phyloP scores from a whole-genome alignment of 1,140 invertebrate genomes.

The Penaeus japonicus region DNA sequence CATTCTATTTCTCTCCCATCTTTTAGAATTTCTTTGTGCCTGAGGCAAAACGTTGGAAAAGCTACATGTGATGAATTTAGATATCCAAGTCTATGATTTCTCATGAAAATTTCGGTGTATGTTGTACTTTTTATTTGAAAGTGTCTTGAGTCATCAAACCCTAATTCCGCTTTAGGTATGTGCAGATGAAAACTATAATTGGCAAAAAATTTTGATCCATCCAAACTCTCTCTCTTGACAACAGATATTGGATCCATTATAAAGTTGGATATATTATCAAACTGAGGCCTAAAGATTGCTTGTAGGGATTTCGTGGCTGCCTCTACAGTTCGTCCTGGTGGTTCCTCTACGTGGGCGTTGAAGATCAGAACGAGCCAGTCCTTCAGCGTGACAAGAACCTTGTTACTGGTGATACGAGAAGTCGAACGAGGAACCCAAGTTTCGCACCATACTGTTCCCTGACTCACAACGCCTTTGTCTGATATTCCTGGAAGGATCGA shows the following conservation, averaged over 20 bases:
- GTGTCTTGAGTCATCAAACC: no score
- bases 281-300: background rate
- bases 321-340: background rate
- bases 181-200: background rate
- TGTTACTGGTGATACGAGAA: constrained; percentile 4
- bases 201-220: background rate
- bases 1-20: background rate
- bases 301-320: background rate
- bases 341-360: background rate
- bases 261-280: background rate
- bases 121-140: background rate
- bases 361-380: constrained; percentile 21
- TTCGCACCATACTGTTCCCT: constrained; percentile 46
- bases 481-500: background rate
- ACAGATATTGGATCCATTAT: background rate
- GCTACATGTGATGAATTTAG: background rate
- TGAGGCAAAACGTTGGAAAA: constrained; percentile 6
- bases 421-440: background rate
- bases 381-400: constrained; percentile 24
- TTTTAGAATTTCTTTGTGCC: background rate
- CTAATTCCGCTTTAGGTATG: background rate
- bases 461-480: background rate
- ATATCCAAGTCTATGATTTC: background rate
- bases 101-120: background rate
- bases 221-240: background rate